Evolutionary conservation across 2,113 vertebrate species (phyloP), one percentile per base, ranked within the genome.

Genomic region (Mus spicilegus): DNA sequence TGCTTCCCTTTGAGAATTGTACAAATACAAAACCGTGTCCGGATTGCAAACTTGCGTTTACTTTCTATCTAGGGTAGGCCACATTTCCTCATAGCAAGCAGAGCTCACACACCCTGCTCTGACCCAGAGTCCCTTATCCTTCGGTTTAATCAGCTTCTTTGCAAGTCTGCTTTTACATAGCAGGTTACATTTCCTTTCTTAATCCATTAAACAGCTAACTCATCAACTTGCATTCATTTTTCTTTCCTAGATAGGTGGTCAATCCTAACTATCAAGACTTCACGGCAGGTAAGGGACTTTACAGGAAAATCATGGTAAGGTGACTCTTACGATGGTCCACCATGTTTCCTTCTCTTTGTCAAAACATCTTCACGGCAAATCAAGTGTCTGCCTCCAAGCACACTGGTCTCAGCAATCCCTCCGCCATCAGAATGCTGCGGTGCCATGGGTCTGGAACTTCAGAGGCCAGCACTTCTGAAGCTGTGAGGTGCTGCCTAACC

Each of bases 181-280:
- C 65, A 67, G 90, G 85, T 26, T 88, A 65, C 65, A 58, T 82
- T 92, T 93, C 70, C 49, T 90, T 93, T 90, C 54, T 61, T 93
- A 94, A 96, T 65, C 91, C 93, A 61, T 30, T 49, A 51, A 93
- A 91, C 56, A 93, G 54, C 39, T 70, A 91, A 86, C 58, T 85
- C 49, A 90, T 75, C 81, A 80, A 61, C n/a, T 80, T 89, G 16
- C 12, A 86, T 63, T 90, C 58, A 39, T 88, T 75, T 88, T 82
- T 17, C 67, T 26, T 75, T 86, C 30, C 88, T 61, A 61, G 49
- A 90, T 0, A 85, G 81, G 56, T 26, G 51, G 76, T 56, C 12
- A 82, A n/a, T 54, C 69, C 24, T 75, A 80, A 19, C 42, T 9
- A 17, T 73, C 22, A 86, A 86, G 84, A n/a, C 14, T 56, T 91